Evolutionary conservation across 2,797 vertebrate species (phyloP).

Genomic region (Eutrigla gurnardus): DNA sequence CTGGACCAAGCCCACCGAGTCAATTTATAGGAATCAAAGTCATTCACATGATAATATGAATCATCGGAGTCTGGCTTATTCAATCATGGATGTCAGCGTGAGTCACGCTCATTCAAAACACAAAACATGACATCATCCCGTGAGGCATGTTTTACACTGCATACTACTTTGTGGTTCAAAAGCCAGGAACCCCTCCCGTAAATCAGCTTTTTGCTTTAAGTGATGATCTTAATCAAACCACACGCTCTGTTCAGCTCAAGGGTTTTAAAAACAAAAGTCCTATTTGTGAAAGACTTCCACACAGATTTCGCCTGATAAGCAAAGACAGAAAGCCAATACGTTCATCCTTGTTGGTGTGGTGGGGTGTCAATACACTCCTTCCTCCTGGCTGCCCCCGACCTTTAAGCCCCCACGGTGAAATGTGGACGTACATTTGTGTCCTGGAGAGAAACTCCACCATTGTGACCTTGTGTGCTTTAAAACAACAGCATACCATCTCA

Average conservation of each 20-base stretch:
- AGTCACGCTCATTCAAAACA: conserved; percentile 20
- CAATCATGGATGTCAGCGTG: not conserved
- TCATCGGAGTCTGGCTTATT: conserved; percentile 19
- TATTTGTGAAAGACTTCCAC: not conserved
- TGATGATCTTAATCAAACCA: not conserved
- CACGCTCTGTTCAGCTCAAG: not conserved
- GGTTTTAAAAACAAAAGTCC: not conserved
- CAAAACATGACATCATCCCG: not conserved
- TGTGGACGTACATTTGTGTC: conserved; percentile 1
- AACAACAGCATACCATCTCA: not conserved
- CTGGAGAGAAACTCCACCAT: conserved; percentile 10
- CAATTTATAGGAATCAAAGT: conserved; percentile 37
- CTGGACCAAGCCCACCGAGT: conserved; percentile 58
- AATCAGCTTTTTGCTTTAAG: not conserved
- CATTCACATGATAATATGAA: conserved; percentile 23
- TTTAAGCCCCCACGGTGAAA: conserved; percentile 26
- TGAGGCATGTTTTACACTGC: not conserved
- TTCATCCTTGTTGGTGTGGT: not conserved
- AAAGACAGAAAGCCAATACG: not conserved
- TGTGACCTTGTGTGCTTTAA: not conserved
- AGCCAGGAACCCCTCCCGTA: not conserved
- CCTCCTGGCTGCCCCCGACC: conserved; percentile 10
- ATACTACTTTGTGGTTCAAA: not conserved
- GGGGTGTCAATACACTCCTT: not conserved
- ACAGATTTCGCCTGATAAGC: not conserved